These are phyloP conservation scores for Sphaeridia pumilis DNA, from an alignment of 2,888 invertebrate genomes.

Conservation along the genomic window DNA sequence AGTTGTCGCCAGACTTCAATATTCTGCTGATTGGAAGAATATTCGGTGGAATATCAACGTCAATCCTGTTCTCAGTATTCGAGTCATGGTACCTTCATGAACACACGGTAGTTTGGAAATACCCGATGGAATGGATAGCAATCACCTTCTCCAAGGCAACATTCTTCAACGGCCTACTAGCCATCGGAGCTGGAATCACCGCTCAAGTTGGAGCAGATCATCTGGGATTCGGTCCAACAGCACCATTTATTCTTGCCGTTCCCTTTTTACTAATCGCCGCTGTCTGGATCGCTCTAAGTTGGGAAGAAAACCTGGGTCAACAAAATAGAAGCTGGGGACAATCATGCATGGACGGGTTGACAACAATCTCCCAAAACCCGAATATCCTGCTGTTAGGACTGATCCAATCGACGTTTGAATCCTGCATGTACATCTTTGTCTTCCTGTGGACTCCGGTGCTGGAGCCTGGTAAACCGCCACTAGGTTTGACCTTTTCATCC, in stretches of 20 bases:
- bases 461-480: slow-evolving; percentile 42
- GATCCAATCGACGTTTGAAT: slow-evolving; percentile 45
- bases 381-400: slow-evolving; percentile 40
- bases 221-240: slow-evolving; percentile 42
- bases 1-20: slow-evolving; percentile 39
- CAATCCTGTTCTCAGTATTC: slow-evolving; percentile 49
- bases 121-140: slow-evolving; percentile 48
- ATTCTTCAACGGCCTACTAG: slow-evolving; percentile 48
- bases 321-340: slow-evolving; percentile 38
- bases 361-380: slow-evolving; percentile 40
- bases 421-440: slow-evolving; percentile 50
- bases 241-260: slow-evolving; percentile 50
- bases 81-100: slow-evolving; percentile 51
- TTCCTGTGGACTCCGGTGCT: slow-evolving; percentile 51
- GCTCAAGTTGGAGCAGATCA: slow-evolving; percentile 37
- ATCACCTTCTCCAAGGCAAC: slow-evolving; percentile 47
- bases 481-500: slow-evolving; percentile 48
- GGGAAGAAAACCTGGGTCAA: slow-evolving; percentile 50
- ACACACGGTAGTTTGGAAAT: slow-evolving; percentile 46
- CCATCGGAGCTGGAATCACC: slow-evolving; percentile 47
- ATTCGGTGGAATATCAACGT: slow-evolving; percentile 48
- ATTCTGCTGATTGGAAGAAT: slow-evolving; percentile 43
- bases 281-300: slow-evolving; percentile 43
- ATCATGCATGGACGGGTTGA: slow-evolving; percentile 42
- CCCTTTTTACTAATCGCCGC: slow-evolving; percentile 46